Conservation (phyloP, 2,888 invertebrate species). For the Zygaena filipendulae region DNA sequence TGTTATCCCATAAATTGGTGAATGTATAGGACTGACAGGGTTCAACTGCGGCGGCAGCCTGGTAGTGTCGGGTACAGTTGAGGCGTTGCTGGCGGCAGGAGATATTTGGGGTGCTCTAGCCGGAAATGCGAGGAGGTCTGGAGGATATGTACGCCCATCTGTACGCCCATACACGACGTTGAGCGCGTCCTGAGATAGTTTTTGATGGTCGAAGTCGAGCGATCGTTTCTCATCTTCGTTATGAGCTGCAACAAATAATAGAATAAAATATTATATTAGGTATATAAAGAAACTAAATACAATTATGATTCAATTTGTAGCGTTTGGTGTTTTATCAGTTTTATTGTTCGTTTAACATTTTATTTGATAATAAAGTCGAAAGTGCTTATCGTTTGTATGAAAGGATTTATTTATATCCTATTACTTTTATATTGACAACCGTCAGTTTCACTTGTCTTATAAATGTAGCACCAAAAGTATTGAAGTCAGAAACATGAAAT, state of each 20-base stretch:
- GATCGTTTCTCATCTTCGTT: slow-evolving; percentile 78
- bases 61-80: slow-evolving; percentile 80
- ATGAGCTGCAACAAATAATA: slow-evolving; percentile 55
- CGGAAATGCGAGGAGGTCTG: slow-evolving; percentile 84
- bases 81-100: slow-evolving; percentile 84
- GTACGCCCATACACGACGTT: slow-evolving; percentile 66
- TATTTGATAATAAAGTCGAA: too few relatives aligned
- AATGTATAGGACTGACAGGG: slow-evolving; percentile 74
- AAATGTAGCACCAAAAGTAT: too few relatives aligned
- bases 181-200: slow-evolving; percentile 64
- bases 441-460: too few relatives aligned
- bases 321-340: too few relatives aligned
- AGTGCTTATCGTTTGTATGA: too few relatives aligned
- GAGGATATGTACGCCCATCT: slow-evolving; percentile 75
- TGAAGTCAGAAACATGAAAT: too few relatives aligned
- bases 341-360: too few relatives aligned
- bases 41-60: slow-evolving; percentile 69
- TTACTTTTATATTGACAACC: too few relatives aligned
- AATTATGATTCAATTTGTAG: too few relatives aligned
- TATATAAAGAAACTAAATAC: neutral
- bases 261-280: slow-evolving; percentile 9
- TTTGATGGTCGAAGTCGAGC: slow-evolving; percentile 72
- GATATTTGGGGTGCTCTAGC: slow-evolving; percentile 77
- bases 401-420: too few relatives aligned
- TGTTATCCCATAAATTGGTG: slow-evolving; percentile 71